A percentile compares a stretch with the other conserved stretches of the same genome.
These are phyloP conservation scores for Papilio dardanus DNA, from an alignment of 1,140 invertebrate genomes.

Conservation along the genomic window DNA sequence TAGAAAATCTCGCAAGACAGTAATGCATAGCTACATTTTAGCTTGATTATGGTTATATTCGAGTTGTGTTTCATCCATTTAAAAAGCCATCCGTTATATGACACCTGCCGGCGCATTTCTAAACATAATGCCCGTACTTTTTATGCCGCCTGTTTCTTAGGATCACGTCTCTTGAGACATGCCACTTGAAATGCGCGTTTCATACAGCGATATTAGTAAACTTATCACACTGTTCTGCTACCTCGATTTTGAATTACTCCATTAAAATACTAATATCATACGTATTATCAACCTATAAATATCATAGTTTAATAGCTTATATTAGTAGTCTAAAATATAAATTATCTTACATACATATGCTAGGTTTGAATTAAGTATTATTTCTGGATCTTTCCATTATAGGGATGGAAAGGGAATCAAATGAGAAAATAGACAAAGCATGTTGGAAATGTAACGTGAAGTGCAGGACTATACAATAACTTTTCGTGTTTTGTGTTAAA, in stretches of 20 bases:
- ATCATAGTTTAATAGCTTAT: too few relatives aligned
- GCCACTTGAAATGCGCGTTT: neutral
- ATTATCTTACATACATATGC: too few relatives aligned
- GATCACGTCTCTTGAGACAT: neutral
- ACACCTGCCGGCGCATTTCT: neutral
- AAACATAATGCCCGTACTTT: neutral
- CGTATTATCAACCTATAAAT: too few relatives aligned
- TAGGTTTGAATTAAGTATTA: too few relatives aligned
- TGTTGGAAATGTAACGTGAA: too few relatives aligned
- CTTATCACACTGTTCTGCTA: neutral
- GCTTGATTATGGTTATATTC: neutral
- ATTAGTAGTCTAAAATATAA: too few relatives aligned
- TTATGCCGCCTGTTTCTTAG: neutral
- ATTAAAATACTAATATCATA: too few relatives aligned
- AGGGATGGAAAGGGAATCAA: too few relatives aligned
- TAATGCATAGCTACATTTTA: neutral
- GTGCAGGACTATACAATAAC: neutral
- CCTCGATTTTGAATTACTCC: neutral
- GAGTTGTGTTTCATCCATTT: neutral
- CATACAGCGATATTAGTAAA: neutral
- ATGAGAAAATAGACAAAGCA: too few relatives aligned
- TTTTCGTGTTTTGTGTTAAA: too few relatives aligned
- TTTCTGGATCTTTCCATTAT: too few relatives aligned
- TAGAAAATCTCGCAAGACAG: neutral
- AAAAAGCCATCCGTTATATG: conserved; percentile 10